Evolutionary conservation across 2,888 invertebrate species (phyloP).

Genomic region (Tiliacea citrago): DNA sequence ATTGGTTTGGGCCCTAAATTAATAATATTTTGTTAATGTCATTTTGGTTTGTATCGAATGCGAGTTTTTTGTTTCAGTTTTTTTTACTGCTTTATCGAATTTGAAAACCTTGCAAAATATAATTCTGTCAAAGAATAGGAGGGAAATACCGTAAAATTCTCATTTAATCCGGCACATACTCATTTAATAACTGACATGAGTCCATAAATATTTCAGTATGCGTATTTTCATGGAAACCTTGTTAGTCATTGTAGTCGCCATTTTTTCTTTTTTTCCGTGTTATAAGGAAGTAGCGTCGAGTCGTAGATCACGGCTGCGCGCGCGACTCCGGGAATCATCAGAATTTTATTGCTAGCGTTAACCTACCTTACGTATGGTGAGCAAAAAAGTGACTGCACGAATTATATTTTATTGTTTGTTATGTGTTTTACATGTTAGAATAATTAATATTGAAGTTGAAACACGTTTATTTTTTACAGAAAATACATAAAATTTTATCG

Average conservation of each 20-base stretch:
- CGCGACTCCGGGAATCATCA: slow-evolving; percentile 69
- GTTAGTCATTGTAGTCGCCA: slow-evolving; percentile 75
- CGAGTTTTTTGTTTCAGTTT: not conserved
- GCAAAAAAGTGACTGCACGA: slow-evolving; percentile 47
- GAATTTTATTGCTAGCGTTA: slow-evolving; percentile 68
- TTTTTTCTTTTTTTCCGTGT: slow-evolving; percentile 74
- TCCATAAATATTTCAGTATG: slow-evolving; percentile 54
- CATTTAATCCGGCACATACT: slow-evolving; percentile 10
- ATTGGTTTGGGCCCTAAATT: slow-evolving; percentile 8
- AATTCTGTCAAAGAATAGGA: not conserved
- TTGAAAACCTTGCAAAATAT: not conserved
- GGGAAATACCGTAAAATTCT: slow-evolving; percentile 3
- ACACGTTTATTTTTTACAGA: not conserved
- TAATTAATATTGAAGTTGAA: not conserved
- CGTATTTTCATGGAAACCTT: slow-evolving; percentile 76
- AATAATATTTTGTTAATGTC: not conserved
- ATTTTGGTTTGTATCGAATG: not conserved
- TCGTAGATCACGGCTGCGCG: slow-evolving; percentile 70
- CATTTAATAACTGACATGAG: slow-evolving; percentile 29
- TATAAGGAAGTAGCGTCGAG: slow-evolving; percentile 77
- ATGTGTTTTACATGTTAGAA: not conserved
- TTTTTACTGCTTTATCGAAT: not conserved
- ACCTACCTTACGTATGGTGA: slow-evolving; percentile 55
- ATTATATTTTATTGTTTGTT: slow-evolving; percentile 4
- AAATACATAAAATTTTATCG: not conserved